These are phyloP conservation scores for Leptodactylus fuscus DNA, from an alignment of 2,113 vertebrate species.

Conservation along the genomic window DNA sequence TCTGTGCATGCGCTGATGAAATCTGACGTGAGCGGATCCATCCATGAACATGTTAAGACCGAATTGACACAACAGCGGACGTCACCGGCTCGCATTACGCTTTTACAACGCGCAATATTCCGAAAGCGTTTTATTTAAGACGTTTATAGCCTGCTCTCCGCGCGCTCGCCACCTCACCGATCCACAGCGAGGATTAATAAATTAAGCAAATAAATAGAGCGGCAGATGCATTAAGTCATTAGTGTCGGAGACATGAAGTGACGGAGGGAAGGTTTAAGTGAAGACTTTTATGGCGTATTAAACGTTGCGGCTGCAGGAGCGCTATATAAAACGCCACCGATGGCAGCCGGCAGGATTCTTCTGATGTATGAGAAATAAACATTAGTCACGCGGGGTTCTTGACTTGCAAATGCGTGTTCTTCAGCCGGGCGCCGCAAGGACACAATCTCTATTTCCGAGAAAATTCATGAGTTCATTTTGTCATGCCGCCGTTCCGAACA, in stretches of 20 bases:
- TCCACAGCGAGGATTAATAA: constrained; percentile 1
- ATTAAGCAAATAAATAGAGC: background rate
- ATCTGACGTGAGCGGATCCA: background rate
- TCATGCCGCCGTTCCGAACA: constrained; percentile 10
- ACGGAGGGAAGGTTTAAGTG: constrained; percentile 19
- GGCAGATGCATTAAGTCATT: constrained; percentile 37
- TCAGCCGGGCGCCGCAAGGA: background rate
- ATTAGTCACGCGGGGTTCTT: constrained; percentile 40
- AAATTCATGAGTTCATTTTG: constrained; percentile 40
- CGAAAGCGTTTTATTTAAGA: too few relatives aligned
- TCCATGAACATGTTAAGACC: background rate
- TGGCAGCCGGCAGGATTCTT: constrained; percentile 28
- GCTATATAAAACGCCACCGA: constrained; percentile 4
- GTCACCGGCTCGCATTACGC: background rate
- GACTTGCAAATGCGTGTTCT: constrained; percentile 51
- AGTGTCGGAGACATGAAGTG: constrained; percentile 13
- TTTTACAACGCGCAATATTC: background rate
- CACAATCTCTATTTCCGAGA: constrained; percentile 23
- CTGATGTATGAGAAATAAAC: constrained; percentile 15
- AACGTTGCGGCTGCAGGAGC: background rate
- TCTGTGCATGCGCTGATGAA: background rate
- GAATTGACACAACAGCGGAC: background rate
- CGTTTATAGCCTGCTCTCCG: background rate
- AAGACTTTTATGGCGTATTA: constrained; percentile 27
- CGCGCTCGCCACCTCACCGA: background rate